These are phyloP conservation scores for Macroramphosus scolopax DNA, from an alignment of 2,797 vertebrate genomes.

Conservation along the genomic window DNA sequence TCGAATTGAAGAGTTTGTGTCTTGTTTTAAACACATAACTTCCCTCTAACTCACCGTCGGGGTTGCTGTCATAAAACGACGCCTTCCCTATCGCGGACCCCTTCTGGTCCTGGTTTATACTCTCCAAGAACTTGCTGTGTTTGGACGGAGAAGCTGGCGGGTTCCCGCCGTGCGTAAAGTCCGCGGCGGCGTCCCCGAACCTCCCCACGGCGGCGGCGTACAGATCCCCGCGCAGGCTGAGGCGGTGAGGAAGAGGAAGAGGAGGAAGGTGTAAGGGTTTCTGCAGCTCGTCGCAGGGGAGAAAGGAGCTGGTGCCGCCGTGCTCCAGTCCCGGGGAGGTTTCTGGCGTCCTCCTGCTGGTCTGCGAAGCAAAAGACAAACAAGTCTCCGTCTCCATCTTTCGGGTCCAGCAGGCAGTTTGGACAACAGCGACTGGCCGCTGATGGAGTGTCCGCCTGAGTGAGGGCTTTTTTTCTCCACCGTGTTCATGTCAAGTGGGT, in stretches of 20 bases:
- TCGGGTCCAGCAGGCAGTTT: constrained; percentile 53
- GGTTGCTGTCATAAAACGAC: constrained; percentile 76
- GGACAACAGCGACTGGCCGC: constrained; percentile 62
- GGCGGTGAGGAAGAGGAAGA: constrained; percentile 65
- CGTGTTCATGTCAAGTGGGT: constrained; percentile 78
- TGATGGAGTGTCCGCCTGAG: constrained; percentile 58
- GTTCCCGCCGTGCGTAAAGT: constrained; percentile 73
- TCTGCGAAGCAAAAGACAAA: constrained; percentile 79
- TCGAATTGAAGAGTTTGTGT: too few species aligned
- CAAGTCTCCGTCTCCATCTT: constrained; percentile 84
- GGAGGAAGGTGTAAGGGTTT: constrained; percentile 71
- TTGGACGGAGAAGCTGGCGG: constrained; percentile 74
- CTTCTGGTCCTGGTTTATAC: constrained; percentile 75
- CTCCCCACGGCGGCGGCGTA: constrained; percentile 66
- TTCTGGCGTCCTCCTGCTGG: constrained; percentile 73
- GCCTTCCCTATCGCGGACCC: constrained; percentile 64
- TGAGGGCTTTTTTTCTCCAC: constrained; percentile 50
- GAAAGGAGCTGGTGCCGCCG: constrained; percentile 68
- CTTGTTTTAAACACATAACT: background rate
- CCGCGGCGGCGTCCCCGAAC: constrained; percentile 70
- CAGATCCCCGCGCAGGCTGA: constrained; percentile 69
- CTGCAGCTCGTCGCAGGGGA: constrained; percentile 73
- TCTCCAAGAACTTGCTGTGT: constrained; percentile 81
- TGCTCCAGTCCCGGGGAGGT: constrained; percentile 73
- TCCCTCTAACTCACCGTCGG: constrained; percentile 64